phyloP scores from a whole-genome alignment of 2,888 invertebrate species.

The Deilephila elpenor region DNA sequence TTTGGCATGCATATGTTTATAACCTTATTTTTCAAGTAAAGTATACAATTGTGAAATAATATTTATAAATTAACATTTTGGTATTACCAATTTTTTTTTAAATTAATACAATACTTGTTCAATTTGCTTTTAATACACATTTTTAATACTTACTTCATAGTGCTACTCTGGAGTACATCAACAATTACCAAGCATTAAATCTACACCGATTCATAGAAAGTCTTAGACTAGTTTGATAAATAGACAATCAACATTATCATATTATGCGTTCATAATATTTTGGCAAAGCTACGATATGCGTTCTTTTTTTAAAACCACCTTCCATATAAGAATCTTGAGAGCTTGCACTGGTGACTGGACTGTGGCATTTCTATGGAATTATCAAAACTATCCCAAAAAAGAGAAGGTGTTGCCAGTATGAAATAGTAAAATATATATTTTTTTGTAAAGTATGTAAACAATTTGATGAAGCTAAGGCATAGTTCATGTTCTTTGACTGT shows the following conservation, averaged over 20 bases:
- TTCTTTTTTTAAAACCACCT: not conserved
- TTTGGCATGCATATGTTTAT: constrained; percentile 10
- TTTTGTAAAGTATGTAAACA: no score
- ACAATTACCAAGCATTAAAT: not conserved
- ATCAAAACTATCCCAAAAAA: no score
- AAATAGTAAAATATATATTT: no score
- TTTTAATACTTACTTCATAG: not conserved
- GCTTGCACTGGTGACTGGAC: no score
- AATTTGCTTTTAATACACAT: not conserved
- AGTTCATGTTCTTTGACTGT: no score
- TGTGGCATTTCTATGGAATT: no score
- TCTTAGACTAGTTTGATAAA: not conserved
- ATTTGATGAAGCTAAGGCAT: no score
- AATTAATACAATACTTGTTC: not conserved
- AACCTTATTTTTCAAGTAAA: not conserved
- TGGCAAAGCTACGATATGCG: not conserved
- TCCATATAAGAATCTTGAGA: no score
- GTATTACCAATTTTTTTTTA: not conserved
- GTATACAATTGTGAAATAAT: not conserved
- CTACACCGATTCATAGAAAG: not conserved
- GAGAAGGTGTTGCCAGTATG: no score
- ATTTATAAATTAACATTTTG: not conserved
- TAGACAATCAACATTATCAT: not conserved
- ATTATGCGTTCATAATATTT: not conserved
- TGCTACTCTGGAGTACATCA: not conserved